Conservation (phyloP, 2,888 invertebrate genomes). For the Eupithecia vulgata region DNA sequence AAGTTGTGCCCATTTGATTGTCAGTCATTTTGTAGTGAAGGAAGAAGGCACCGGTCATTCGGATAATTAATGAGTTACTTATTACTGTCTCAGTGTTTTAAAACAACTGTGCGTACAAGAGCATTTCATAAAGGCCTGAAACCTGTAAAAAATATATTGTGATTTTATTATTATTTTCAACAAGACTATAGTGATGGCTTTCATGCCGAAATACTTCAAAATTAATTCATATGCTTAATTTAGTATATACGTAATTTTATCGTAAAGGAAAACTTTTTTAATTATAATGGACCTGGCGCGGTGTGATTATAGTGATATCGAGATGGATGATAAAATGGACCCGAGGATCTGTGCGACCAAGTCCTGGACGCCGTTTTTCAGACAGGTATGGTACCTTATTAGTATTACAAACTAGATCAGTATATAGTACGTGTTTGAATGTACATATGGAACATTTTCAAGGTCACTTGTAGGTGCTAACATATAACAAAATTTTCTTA, state of each 20-base stretch:
- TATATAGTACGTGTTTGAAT: background rate
- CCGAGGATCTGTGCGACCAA: conserved; percentile 20
- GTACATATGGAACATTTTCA: background rate
- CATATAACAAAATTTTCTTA: background rate
- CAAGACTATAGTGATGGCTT: background rate
- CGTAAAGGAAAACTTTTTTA: background rate
- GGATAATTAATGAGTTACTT: background rate
- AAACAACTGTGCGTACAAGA: background rate
- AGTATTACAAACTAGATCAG: background rate
- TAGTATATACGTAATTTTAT: background rate
- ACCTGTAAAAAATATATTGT: background rate
- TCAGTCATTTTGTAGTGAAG: background rate
- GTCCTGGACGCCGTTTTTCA: conserved; percentile 45
- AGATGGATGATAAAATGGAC: conserved; percentile 25
- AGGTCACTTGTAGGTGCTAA: background rate
- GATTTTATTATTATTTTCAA: background rate
- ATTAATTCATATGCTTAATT: background rate
- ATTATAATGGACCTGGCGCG: conserved; percentile 25
- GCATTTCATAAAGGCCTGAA: background rate
- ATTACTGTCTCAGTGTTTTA: background rate
- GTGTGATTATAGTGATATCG: conserved; percentile 38
- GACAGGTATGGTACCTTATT: conserved; percentile 44
- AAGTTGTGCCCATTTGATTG: background rate
- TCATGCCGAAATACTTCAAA: background rate
- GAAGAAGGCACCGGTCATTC: background rate